Percentiles rank a stretch among this genome's conserved stretches.
Conservation (phyloP, 2,113 vertebrate species). For the cattle (Bos taurus) region ARS-UCD2.0 NC_037351.1:49744501-49745000, state of each 20-base stretch:
- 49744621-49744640: background rate
- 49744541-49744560: background rate
- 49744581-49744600: background rate
- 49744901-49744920: background rate
- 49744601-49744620: background rate
- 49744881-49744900: background rate
- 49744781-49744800: background rate
- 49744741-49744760: background rate
- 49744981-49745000: background rate
- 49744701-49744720: constrained; percentile 30
- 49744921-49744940: background rate
- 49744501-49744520: background rate
- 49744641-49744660: background rate
- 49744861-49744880: background rate
- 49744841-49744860: background rate
- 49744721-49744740: background rate
- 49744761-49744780: background rate
- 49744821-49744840: background rate
- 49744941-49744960: background rate
- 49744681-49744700: background rate
- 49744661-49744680: background rate
- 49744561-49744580: background rate
- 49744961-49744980: background rate
- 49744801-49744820: background rate
- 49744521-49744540: background rate